These are phyloP conservation scores for Rhagoletis pomonella DNA, from an alignment of 1,140 invertebrate genomes.

Conservation along the genomic window DNA sequence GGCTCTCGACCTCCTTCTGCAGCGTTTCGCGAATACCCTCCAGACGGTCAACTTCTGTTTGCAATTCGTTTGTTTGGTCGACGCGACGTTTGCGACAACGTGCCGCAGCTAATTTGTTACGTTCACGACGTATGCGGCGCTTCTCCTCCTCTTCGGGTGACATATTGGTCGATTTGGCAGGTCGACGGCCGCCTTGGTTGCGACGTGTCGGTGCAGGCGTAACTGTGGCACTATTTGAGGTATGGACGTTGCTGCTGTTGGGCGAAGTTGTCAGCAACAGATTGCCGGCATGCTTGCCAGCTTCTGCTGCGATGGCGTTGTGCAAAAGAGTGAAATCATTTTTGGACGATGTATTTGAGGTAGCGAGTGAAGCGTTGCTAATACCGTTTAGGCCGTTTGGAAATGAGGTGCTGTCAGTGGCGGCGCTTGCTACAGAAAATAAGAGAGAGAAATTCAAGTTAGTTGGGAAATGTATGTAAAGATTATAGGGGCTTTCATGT, in stretches of 20 bases:
- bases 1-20: slow-evolving; percentile 86
- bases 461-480: not conserved
- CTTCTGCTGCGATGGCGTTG: slow-evolving; percentile 53
- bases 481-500: not conserved
- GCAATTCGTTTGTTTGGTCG: slow-evolving; percentile 94
- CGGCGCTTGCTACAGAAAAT: slow-evolving; percentile 68
- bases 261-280: slow-evolving; percentile 50
- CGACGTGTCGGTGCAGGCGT: slow-evolving; percentile 76
- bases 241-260: slow-evolving; percentile 61
- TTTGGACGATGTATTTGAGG: slow-evolving; percentile 66
- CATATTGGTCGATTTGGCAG: slow-evolving; percentile 83
- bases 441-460: not conserved
- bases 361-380: slow-evolving; percentile 59
- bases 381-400: slow-evolving; percentile 65
- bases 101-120: slow-evolving; percentile 97
- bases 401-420: slow-evolving; percentile 71
- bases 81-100: slow-evolving; percentile 95
- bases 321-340: slow-evolving; percentile 66
- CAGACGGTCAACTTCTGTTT: slow-evolving; percentile 91
- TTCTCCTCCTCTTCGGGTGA: slow-evolving; percentile 94
- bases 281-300: slow-evolving; percentile 61
- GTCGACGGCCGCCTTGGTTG: slow-evolving; percentile 86
- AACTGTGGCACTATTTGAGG: slow-evolving; percentile 70
- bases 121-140: slow-evolving; percentile 87
- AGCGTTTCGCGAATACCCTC: slow-evolving; percentile 88